Base-by-base conservation (phyloP, 2,113 vertebrate species). In the Paramisgurnus dabryanus region DNA sequence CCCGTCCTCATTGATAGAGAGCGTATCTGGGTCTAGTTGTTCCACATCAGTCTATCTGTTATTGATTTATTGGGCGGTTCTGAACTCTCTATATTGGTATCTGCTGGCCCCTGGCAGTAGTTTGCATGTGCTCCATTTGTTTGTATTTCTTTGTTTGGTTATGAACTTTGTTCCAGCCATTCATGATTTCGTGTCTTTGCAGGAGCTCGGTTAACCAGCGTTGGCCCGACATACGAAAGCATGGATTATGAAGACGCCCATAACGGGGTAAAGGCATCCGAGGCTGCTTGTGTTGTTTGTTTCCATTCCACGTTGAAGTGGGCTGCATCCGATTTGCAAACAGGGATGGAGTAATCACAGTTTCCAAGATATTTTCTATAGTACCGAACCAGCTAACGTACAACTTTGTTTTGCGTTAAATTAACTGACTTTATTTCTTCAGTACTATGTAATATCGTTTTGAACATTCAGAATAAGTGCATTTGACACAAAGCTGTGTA, bases 211-310 rank as follows among this genome's bases (percentile, higher is more conserved):
- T 78, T 89, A 69, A 89, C 87, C 82, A 77, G 80, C 82, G 72
- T 55, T 40, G 45, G 76, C 82, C 71, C 75, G 61, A 76, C 70
- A 64, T 7, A 40, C 79, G 53, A 71, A 66, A 53, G 73, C 63
- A 90, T 90, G 88, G 87, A 88, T 39, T 43, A 67, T 55, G 86
- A 88, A 81, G 89, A 90, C 76, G 82, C 79, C 86, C 81, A 82
- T 40, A 78, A 83, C 6, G 85, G 88, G 86, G 86, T 89, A 86
- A 90, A 76, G 87, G 70, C 81, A 85, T 80, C 61, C n/a, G 65
- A 55, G 43, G 47, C 67, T 27, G 76, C 86, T 40, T 7, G 7
- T 61, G 7, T 60, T 71, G 75, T 66, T 67, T 49, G 65, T 67
- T 61, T 63, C 43, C 55, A 40, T 49, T 79, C 7, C 6, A 17